These are phyloP conservation scores for Thunnus albacares DNA, from an alignment of 2,797 vertebrate genomes.

Conservation along the genomic window DNA sequence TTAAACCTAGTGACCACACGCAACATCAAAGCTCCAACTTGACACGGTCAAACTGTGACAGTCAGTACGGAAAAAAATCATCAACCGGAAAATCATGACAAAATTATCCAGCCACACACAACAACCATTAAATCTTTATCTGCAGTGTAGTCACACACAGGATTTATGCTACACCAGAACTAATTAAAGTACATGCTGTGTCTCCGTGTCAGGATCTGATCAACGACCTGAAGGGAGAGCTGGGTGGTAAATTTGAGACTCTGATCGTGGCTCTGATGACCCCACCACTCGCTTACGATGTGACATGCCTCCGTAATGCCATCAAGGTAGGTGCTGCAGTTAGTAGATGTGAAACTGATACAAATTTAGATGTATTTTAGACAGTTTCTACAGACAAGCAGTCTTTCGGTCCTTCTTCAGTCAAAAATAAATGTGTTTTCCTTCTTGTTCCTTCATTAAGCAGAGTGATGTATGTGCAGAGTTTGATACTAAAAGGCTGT, in stretches of 20 bases:
- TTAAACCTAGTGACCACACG: not conserved
- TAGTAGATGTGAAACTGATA: not conserved
- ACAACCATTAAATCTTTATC: not conserved
- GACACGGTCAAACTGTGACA: not conserved
- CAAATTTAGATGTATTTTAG: not conserved
- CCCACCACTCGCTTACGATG: slow-evolving; percentile 87
- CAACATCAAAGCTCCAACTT: not conserved
- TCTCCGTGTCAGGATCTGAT: slow-evolving; percentile 89
- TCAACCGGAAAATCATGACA: slow-evolving; percentile 2
- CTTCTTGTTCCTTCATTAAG: too few species aligned
- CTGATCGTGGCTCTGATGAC: slow-evolving; percentile 93
- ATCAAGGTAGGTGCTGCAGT: slow-evolving; percentile 88
- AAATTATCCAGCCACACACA: not conserved
- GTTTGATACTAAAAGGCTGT: too few species aligned
- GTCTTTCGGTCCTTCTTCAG: too few species aligned
- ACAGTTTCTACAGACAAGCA: not conserved
- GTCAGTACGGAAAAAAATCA: not conserved
- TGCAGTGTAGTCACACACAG: not conserved
- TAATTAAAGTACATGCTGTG: not conserved
- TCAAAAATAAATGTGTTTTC: too few species aligned
- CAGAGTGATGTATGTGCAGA: too few species aligned
- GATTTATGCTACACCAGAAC: not conserved
- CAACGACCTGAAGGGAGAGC: slow-evolving; percentile 92
- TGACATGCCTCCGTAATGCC: slow-evolving; percentile 89
- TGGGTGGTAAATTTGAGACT: slow-evolving; percentile 93